Evolutionary conservation across 2,797 vertebrate genomes (phyloP).

Genomic region (Sebastes dallii): DNA sequence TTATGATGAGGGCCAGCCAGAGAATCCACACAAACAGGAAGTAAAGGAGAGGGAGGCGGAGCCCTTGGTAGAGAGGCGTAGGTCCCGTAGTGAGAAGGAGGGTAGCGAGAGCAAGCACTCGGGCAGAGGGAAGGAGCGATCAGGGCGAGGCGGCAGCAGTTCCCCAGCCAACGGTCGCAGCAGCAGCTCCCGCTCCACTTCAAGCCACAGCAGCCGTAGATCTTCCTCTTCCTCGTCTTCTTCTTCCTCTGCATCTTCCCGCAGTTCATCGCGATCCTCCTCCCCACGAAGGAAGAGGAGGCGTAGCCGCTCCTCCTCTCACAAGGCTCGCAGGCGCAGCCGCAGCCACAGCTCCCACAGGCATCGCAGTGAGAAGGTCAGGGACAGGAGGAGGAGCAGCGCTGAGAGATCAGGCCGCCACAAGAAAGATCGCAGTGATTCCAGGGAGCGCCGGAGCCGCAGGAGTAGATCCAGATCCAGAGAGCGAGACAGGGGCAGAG

Average conservation of each 20-base stretch:
- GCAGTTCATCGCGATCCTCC: constrained; percentile 91
- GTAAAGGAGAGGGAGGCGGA: constrained; percentile 90
- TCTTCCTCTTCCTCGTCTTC: constrained; percentile 93
- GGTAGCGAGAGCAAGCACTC: constrained; percentile 87
- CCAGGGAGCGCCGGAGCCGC: constrained; percentile 84
- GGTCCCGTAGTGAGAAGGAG: constrained; percentile 87
- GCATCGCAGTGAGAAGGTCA: constrained; percentile 85
- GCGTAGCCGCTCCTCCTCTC: constrained; percentile 89
- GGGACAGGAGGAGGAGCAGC: constrained; percentile 89
- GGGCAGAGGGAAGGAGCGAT: constrained; percentile 86
- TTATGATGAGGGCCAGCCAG: constrained; percentile 89
- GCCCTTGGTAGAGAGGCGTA: constrained; percentile 89
- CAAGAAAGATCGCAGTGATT: constrained; percentile 86
- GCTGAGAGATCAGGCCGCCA: constrained; percentile 86
- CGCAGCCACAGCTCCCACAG: constrained; percentile 91
- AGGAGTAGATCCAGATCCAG: constrained; percentile 88
- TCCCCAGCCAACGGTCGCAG: constrained; percentile 90
- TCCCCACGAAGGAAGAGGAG: constrained; percentile 92
- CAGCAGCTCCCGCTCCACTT: constrained; percentile 89
- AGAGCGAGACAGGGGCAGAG: constrained; percentile 86
- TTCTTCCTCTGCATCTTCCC: constrained; percentile 90
- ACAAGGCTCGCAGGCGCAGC: constrained; percentile 88
- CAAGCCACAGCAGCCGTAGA: constrained; percentile 88
- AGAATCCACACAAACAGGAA: constrained; percentile 88
- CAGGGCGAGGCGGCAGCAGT: constrained; percentile 80